These are phyloP conservation scores for Apoda limacodes DNA, from an alignment of 2,888 invertebrate species.

Conservation along the genomic window DNA sequence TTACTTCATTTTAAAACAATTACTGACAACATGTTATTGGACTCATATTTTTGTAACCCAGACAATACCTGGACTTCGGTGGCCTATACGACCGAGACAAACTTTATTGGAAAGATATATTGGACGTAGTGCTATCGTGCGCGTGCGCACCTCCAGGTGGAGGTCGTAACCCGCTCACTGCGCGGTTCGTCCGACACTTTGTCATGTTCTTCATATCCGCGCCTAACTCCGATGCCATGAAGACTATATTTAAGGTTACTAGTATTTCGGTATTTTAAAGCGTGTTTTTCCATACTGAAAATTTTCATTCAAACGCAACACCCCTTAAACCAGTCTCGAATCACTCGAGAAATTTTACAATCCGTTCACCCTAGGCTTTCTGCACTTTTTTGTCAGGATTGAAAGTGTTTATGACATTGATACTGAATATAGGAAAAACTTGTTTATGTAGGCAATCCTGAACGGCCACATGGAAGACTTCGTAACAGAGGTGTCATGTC, in stretches of 20 bases:
- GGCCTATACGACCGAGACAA: constrained; percentile 91
- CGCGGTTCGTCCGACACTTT: constrained; percentile 89
- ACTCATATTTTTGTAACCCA: too few relatives aligned
- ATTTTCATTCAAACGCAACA: too few relatives aligned
- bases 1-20: too few relatives aligned
- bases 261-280: too few relatives aligned
- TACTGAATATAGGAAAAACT: too few relatives aligned
- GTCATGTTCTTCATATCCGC: constrained; percentile 86
- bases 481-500: constrained; percentile 73
- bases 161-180: constrained; percentile 86
- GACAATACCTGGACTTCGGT: constrained; percentile 80
- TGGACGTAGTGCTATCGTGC: constrained; percentile 83
- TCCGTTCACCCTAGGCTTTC: too few relatives aligned
- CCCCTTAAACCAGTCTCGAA: too few relatives aligned
- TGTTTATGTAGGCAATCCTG: constrained; percentile 74
- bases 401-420: too few relatives aligned
- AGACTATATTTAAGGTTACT: constrained; percentile 80
- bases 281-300: background rate
- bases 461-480: constrained; percentile 85
- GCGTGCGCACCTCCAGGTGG: constrained; percentile 95
- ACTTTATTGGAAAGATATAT: constrained; percentile 89
- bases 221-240: constrained; percentile 81
- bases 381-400: too few relatives aligned
- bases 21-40: too few relatives aligned
- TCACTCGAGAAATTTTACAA: too few relatives aligned